phyloP scores from a whole-genome alignment of 2,113 vertebrate genomes.

The Pelusios castaneus region DNA sequence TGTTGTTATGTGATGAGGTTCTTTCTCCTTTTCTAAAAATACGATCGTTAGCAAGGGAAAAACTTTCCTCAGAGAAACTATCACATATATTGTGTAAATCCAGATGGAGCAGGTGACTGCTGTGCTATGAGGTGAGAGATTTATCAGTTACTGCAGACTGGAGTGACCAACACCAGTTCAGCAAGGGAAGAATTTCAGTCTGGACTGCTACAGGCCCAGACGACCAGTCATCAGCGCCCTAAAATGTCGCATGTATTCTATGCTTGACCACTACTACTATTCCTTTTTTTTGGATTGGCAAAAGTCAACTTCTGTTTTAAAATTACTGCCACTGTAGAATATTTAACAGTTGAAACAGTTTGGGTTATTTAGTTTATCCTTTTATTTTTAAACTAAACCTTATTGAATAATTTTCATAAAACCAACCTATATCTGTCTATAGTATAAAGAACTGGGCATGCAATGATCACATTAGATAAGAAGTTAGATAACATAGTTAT shows the following conservation, averaged over 20 bases:
- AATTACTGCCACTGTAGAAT: neutral
- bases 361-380: neutral
- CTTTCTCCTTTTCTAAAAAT: neutral
- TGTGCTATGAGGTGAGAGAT: neutral
- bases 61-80: neutral
- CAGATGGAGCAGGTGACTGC: neutral
- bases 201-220: neutral
- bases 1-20: neutral
- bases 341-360: neutral
- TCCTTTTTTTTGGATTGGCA: neutral
- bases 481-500: neutral
- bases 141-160: neutral
- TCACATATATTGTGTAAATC: neutral
- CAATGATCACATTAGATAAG: neutral
- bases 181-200: neutral
- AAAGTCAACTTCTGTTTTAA: neutral
- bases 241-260: fast-evolving
- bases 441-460: neutral
- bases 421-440: neutral
- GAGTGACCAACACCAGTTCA: neutral
- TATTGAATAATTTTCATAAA: neutral
- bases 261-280: neutral
- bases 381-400: neutral
- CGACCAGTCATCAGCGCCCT: neutral
- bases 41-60: neutral